Conservation (phyloP, 2,888 invertebrate species). For the Tineola bisselliella region DNA sequence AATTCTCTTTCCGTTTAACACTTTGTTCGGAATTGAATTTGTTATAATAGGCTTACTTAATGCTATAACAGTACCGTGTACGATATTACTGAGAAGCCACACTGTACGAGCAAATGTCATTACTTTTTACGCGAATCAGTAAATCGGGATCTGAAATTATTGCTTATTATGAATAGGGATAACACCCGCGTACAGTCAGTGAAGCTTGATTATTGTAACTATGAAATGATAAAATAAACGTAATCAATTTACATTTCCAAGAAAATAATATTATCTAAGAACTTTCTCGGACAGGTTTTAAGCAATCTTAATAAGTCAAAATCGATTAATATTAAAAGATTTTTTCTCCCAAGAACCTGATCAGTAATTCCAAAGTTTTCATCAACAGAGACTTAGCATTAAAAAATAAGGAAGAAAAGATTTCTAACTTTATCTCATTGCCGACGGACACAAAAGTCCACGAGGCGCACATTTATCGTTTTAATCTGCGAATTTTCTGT, state of each 20-base stretch:
- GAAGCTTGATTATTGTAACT: too few species aligned
- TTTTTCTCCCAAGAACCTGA: neutral
- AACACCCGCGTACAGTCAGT: too few species aligned
- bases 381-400: neutral
- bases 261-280: too few species aligned
- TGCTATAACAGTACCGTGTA: too few species aligned
- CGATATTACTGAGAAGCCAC: neutral
- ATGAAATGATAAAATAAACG: too few species aligned
- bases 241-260: too few species aligned
- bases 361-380: neutral
- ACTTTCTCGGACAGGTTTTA: too few species aligned
- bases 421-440: slow-evolving; percentile 6
- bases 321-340: neutral
- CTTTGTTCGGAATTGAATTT: too few species aligned
- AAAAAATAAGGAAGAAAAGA: neutral
- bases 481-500: slow-evolving; percentile 11
- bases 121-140: neutral
- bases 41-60: too few species aligned
- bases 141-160: neutral
- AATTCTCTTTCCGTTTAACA: too few species aligned
- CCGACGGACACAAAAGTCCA: slow-evolving; percentile 9
- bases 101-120: neutral
- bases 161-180: too few species aligned
- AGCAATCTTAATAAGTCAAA: neutral
- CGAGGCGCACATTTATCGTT: slow-evolving; percentile 12